Conservation (phyloP, 2,113 vertebrate species). For the Pogonocichla stellata region DNA sequence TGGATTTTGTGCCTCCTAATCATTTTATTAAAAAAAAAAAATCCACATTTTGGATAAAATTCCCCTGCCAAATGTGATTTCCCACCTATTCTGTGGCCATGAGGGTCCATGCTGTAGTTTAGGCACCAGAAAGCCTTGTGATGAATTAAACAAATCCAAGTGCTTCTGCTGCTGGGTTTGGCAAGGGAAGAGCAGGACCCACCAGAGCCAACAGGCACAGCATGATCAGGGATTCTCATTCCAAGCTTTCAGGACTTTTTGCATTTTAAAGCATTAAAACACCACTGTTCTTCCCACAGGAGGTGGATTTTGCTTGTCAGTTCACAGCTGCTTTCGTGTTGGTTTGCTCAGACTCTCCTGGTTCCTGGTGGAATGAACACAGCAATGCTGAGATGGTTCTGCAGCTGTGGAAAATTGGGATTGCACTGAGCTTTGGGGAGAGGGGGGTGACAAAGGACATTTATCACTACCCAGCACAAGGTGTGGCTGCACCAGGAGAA, state of each 20-base stretch:
- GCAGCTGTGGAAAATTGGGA: fast-evolving
- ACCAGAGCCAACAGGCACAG: neutral
- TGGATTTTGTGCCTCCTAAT: neutral
- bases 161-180: neutral
- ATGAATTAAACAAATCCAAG: neutral
- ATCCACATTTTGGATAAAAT: neutral
- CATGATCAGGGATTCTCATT: neutral
- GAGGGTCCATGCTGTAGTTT: neutral
- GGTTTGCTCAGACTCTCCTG: neutral
- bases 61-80: neutral
- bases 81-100: neutral
- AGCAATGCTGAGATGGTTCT: neutral
- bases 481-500: neutral
- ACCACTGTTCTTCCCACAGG: neutral
- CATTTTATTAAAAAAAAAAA: neutral
- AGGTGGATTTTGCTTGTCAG: neutral
- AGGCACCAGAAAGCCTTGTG: neutral
- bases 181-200: neutral
- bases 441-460: neutral
- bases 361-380: neutral
- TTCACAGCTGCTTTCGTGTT: neutral
- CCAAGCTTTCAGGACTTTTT: neutral
- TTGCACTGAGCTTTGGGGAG: neutral
- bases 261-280: neutral
- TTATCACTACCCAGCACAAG: neutral